Conservation (phyloP, 2,113 vertebrate genomes). For the Vulpes ferrilata region DNA sequence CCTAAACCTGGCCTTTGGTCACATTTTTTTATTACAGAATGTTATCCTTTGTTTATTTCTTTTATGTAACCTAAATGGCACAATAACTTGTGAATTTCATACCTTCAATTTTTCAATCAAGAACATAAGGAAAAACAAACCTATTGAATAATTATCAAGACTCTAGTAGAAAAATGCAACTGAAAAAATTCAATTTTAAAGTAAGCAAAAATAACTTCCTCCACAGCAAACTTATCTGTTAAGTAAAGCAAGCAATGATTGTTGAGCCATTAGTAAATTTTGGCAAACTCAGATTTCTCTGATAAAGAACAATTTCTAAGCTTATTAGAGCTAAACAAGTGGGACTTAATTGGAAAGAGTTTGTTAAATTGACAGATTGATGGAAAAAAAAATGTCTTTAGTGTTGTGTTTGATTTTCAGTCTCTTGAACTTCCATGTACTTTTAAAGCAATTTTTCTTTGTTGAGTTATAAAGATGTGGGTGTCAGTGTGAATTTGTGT, state of each 20-base stretch:
- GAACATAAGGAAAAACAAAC: background rate
- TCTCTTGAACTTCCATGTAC: constrained; percentile 53
- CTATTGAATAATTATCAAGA: constrained; percentile 18
- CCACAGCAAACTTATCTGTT: constrained; percentile 19
- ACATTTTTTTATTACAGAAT: constrained; percentile 33
- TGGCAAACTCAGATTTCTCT: constrained; percentile 5
- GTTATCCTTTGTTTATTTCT: constrained; percentile 12
- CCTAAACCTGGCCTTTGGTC: background rate
- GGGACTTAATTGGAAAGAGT: constrained; percentile 24
- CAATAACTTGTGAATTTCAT: constrained; percentile 13
- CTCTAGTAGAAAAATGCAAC: background rate
- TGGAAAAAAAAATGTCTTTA: constrained; percentile 40
- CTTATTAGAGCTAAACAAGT: constrained; percentile 66
- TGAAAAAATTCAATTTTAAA: constrained; percentile 30
- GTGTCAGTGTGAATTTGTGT: constrained; percentile 56
- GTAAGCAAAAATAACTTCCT: constrained; percentile 14
- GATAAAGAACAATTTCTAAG: constrained; percentile 58
- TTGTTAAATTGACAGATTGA: constrained; percentile 65
- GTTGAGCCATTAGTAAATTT: background rate
- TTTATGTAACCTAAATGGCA: background rate
- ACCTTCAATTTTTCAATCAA: constrained; percentile 23
- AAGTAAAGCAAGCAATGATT: constrained; percentile 59
- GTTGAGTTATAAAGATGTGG: constrained; percentile 56
- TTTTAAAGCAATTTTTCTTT: constrained; percentile 61
- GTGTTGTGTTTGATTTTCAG: constrained; percentile 69